These are phyloP conservation scores for Forbesichthys agassizii DNA, from an alignment of 2,113 vertebrate species.

Conservation along the genomic window DNA sequence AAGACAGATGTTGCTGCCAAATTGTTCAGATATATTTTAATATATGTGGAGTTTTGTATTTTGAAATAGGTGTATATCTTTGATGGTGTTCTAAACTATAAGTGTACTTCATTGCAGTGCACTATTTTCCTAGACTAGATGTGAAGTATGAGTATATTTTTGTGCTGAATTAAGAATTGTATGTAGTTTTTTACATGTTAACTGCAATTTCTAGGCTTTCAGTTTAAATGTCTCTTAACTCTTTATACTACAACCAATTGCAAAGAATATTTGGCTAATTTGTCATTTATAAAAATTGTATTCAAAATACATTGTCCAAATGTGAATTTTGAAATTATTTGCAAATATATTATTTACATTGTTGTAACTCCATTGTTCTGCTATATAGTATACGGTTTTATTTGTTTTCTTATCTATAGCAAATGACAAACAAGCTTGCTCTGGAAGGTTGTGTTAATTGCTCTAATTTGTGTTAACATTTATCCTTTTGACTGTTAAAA, in stretches of 20 bases:
- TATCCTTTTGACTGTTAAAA: constrained; percentile 46
- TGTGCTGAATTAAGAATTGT: constrained; percentile 54
- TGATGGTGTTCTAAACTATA: constrained; percentile 40
- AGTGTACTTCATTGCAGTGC: constrained; percentile 61
- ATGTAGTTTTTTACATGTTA: constrained; percentile 24
- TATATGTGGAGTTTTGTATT: constrained; percentile 66
- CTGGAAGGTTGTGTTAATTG: constrained; percentile 42
- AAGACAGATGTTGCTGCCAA: constrained; percentile 38
- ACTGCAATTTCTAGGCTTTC: constrained; percentile 13
- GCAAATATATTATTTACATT: constrained; percentile 17
- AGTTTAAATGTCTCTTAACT: constrained; percentile 26
- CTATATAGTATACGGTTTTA: too few relatives aligned
- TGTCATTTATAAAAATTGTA: neutral
- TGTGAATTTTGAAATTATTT: constrained; percentile 4
- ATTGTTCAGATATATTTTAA: constrained; percentile 63
- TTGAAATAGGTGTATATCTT: constrained; percentile 51
- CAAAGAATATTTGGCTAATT: constrained; percentile 5
- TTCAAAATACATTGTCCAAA: constrained; percentile 28
- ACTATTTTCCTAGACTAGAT: constrained; percentile 73
- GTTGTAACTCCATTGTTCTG: constrained; percentile 1
- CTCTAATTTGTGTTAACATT: constrained; percentile 48
- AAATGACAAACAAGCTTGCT: constrained; percentile 18
- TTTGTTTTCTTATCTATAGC: too few relatives aligned
- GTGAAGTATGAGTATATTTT: constrained; percentile 68
- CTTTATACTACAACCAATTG: constrained; percentile 27